A percentile compares a stretch with the other conserved stretches of the same genome.
Conservation (phyloP, 2,113 vertebrate genomes). For the Kryptolebias marmoratus region DNA sequence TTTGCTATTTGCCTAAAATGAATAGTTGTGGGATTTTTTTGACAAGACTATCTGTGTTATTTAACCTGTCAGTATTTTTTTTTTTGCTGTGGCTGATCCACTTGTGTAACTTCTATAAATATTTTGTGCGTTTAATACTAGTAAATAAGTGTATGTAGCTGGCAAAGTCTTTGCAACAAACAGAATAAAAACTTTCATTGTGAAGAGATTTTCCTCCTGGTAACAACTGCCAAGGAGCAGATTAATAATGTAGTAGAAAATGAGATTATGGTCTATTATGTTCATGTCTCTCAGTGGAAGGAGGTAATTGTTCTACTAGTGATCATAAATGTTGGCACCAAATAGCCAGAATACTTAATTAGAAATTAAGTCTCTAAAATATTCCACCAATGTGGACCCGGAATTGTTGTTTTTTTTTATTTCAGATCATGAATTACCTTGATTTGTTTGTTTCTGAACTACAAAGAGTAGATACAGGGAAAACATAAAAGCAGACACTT, state of each 20-base stretch:
- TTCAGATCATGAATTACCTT: slow-evolving; percentile 20
- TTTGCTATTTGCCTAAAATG: too few species aligned
- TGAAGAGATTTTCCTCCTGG: slow-evolving; percentile 41
- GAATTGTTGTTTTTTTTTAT: not conserved
- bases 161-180: slow-evolving; percentile 33
- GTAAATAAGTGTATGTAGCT: slow-evolving; percentile 1
- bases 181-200: slow-evolving; percentile 39
- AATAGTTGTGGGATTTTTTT: too few species aligned
- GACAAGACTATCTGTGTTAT: too few species aligned
- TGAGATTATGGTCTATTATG: slow-evolving; percentile 67
- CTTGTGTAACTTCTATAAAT: not conserved
- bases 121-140: slow-evolving; percentile 8
- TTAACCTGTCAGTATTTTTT: not conserved
- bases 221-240: slow-evolving; percentile 52
- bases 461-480: not conserved
- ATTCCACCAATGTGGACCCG: not conserved
- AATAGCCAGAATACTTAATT: slow-evolving; percentile 42
- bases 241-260: slow-evolving; percentile 75
- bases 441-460: slow-evolving; percentile 15
- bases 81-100: too few species aligned
- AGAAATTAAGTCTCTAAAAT: slow-evolving; percentile 38
- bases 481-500: not conserved
- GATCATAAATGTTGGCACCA: slow-evolving; percentile 51
- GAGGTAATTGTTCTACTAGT: slow-evolving; percentile 54
- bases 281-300: slow-evolving; percentile 66